Conservation (phyloP, 2,113 vertebrate genomes). For the Labeo catla region DNA sequence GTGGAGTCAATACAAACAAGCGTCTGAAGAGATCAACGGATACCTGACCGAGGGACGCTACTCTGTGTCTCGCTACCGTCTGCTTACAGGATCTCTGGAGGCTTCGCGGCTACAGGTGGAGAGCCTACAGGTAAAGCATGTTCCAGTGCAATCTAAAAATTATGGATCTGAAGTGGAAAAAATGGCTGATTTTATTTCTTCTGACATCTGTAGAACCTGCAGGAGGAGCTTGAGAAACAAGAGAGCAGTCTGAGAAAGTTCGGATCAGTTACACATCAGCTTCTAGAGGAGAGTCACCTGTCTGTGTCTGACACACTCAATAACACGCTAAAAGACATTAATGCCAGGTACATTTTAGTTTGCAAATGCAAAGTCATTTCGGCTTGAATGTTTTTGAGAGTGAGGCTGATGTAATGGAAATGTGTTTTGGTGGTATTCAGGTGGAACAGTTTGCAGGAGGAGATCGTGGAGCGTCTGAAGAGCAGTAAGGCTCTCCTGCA, state of each 20-base stretch:
- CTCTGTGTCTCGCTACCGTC: conserved; percentile 88
- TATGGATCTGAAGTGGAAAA: not conserved
- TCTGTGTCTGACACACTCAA: conserved; percentile 87
- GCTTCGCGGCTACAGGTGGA: conserved; percentile 91
- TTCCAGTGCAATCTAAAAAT: not conserved
- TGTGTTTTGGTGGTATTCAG: conserved; percentile 66
- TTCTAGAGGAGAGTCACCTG: conserved; percentile 87
- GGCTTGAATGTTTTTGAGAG: not conserved
- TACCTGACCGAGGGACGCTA: conserved; percentile 90
- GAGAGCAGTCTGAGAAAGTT: conserved; percentile 87
- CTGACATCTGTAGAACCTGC: conserved; percentile 78
- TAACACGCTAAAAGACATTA: conserved; percentile 86
- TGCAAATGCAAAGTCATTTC: not conserved
- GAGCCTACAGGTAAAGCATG: conserved; percentile 84
- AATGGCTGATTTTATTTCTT: not conserved
- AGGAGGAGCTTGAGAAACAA: conserved; percentile 89
- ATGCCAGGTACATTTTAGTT: conserved; percentile 78
- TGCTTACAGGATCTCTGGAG: conserved; percentile 92
- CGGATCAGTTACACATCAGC: conserved; percentile 84
- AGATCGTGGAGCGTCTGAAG: conserved; percentile 85
- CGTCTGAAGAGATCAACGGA: conserved; percentile 87
- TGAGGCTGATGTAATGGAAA: not conserved
- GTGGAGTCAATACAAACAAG: conserved; percentile 86
- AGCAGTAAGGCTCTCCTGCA: conserved; percentile 87
- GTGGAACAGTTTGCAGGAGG: conserved; percentile 89